Evolutionary conservation across 2,888 invertebrate genomes (phyloP).

Genomic region (Lysandra coridon): DNA sequence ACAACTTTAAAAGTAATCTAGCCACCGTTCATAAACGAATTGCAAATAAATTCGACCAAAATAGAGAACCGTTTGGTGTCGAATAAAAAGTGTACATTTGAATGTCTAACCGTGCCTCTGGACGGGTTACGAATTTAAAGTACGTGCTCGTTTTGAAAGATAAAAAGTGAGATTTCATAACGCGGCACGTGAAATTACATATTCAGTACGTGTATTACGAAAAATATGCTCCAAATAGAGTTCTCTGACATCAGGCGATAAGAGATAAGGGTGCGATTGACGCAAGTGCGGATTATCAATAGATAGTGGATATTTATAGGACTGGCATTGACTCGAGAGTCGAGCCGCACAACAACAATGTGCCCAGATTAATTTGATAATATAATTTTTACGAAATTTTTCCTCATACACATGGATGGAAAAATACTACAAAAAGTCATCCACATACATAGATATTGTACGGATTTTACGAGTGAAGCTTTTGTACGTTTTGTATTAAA

Average conservation of each 20-base stretch:
- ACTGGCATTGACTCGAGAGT: conserved; percentile 41
- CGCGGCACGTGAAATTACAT: conserved; percentile 36
- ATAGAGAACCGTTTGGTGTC: not conserved
- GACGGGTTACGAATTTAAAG: conserved; percentile 4
- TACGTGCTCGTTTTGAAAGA: conserved; percentile 33
- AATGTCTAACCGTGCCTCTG: conserved; percentile 19
- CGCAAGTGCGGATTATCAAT: conserved; percentile 49
- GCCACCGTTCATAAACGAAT: not conserved
- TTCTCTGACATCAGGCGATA: conserved; percentile 46
- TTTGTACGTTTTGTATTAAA: not conserved
- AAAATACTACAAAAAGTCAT: not conserved
- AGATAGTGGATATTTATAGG: conserved; percentile 42
- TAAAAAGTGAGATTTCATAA: conserved; percentile 36
- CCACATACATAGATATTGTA: not conserved
- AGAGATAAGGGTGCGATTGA: conserved; percentile 47
- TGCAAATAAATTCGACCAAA: not conserved
- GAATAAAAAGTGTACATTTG: conserved; percentile 20
- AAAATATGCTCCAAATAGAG: conserved; percentile 46
- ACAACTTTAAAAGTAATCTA: not conserved
- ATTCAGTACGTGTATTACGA: conserved; percentile 34
- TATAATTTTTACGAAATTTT: not conserved
- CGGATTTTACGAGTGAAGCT: not conserved
- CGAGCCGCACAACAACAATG: conserved; percentile 39
- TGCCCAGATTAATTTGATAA: conserved; percentile 25
- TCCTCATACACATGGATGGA: conserved; percentile 2